Percentiles rank a stretch among this genome's conserved stretches.
Conservation (phyloP, 2,113 vertebrate species). For the Zosterops hypoxanthus region DNA sequence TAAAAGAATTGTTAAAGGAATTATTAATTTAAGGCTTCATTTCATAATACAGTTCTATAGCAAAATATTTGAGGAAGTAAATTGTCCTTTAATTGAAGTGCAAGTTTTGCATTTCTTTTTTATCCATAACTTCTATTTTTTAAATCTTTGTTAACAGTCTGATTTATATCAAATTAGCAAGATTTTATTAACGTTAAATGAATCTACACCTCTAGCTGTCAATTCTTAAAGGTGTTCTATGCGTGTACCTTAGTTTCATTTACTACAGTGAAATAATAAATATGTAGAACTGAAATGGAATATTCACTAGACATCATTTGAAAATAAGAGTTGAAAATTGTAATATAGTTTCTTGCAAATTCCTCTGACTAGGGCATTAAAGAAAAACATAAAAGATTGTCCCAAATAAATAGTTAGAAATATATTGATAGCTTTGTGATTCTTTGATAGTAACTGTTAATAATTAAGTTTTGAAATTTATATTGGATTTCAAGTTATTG, state of each 20-base stretch:
- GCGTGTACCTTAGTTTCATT: not conserved
- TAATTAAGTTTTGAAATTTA: not conserved
- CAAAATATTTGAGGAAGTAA: not conserved
- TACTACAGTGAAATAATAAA: not conserved
- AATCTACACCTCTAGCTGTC: not conserved
- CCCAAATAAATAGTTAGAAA: not conserved
- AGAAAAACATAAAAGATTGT: not conserved
- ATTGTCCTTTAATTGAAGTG: not conserved
- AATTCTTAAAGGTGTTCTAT: not conserved
- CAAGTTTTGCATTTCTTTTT: not conserved
- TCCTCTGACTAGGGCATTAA: not conserved
- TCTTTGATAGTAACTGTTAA: not conserved
- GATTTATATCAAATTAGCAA: not conserved
- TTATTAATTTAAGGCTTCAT: not conserved
- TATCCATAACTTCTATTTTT: not conserved
- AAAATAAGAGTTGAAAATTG: not conserved
- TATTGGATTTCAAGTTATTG: not conserved
- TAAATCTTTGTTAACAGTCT: not conserved
- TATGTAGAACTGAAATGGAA: not conserved
- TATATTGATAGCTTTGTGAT: not conserved
- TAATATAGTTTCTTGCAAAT: not conserved
- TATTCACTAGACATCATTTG: not conserved
- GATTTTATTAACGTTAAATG: not conserved
- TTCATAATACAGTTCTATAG: not conserved
- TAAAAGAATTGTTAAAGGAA: not conserved